Conservation (phyloP, 2,888 invertebrate species). For the Melieria picta region DNA sequence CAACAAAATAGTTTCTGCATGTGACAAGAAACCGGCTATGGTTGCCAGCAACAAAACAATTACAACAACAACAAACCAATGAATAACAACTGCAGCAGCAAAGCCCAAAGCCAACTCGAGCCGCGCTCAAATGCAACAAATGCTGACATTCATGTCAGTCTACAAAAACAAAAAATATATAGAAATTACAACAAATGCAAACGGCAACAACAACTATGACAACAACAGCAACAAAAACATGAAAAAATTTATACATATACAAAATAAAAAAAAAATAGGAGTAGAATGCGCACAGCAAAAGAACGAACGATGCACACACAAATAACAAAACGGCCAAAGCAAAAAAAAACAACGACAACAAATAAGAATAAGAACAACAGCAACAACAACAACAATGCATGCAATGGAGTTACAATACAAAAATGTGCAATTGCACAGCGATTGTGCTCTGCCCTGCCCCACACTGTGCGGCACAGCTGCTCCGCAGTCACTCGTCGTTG, state of each 20-base stretch:
- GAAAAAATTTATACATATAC: not conserved
- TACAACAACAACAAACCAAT: conserved; percentile 30
- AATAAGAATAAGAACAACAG: not conserved
- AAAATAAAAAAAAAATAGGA: not conserved
- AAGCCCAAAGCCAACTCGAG: conserved; percentile 20
- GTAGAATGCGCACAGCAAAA: conserved; percentile 22
- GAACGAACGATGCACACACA: conserved; percentile 30
- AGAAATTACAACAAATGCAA: conserved; percentile 14
- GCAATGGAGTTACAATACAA: not conserved
- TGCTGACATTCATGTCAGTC: not conserved
- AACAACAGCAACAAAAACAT: conserved; percentile 38
- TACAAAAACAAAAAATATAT: not conserved
- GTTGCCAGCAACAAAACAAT: too few species aligned
- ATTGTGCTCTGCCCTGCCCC: too few species aligned
- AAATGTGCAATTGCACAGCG: not conserved
- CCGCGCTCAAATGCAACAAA: not conserved
- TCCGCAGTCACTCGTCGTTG: too few species aligned
- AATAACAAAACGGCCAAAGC: not conserved
- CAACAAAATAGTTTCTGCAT: conserved; percentile 19
- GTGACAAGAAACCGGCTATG: conserved; percentile 46
- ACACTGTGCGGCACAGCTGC: too few species aligned
- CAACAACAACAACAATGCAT: conserved; percentile 3
- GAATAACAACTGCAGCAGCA: conserved; percentile 35
- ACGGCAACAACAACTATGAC: conserved; percentile 35
- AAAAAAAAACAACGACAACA: not conserved